A percentile compares a stretch with the other conserved stretches of the same genome.
Evolutionary conservation across 2,113 vertebrate genomes (phyloP).

Genomic region (Oceanodroma tethys): DNA sequence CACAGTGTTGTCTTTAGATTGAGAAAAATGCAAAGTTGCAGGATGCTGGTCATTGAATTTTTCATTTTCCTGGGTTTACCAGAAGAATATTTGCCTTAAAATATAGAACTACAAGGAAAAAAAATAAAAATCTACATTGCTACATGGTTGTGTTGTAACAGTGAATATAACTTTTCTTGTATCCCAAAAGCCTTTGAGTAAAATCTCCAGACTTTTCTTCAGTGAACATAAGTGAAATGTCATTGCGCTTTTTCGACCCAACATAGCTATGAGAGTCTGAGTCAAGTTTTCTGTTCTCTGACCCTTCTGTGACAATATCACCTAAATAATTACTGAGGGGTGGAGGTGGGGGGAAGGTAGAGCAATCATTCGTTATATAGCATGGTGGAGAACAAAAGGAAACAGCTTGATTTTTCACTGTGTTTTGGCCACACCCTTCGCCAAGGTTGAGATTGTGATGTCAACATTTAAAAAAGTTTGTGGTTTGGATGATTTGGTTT

Average conservation of each 20-base stretch:
- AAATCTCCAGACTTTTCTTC: not conserved
- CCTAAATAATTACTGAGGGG: not conserved
- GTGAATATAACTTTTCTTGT: not conserved
- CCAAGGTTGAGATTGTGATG: not conserved
- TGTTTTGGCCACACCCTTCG: not conserved
- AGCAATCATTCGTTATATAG: not conserved
- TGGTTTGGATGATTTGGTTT: not conserved
- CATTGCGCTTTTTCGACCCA: not conserved
- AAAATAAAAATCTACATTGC: not conserved
- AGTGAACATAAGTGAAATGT: not conserved
- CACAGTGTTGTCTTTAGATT: not conserved
- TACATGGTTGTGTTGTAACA: not conserved
- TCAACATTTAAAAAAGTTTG: not conserved
- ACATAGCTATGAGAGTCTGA: accelerated
- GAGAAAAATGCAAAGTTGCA: not conserved
- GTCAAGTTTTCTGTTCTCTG: not conserved
- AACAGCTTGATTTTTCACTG: not conserved
- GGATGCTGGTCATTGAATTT: not conserved
- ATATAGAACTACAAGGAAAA: not conserved
- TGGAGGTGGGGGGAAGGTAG: not conserved
- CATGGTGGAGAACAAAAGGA: not conserved
- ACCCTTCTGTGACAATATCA: not conserved
- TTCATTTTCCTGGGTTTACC: not conserved
- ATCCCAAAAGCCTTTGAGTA: not conserved
- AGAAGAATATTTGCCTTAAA: not conserved